These are phyloP conservation scores for Istiophorus platypterus DNA, from an alignment of 2,113 vertebrate species.

Conservation along the genomic window DNA sequence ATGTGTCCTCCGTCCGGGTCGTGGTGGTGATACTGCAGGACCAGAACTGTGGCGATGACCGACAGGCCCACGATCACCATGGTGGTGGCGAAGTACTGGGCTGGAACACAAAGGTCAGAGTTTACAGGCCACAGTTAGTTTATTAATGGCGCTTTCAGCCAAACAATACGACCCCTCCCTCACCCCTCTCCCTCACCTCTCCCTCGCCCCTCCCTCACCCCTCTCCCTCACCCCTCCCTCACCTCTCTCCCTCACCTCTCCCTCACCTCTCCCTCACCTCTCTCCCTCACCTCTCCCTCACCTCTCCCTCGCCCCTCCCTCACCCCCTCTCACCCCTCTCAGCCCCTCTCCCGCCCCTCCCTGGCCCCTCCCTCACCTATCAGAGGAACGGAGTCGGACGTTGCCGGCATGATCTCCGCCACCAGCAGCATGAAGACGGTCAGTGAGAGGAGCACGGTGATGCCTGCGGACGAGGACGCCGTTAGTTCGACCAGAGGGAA, in stretches of 20 bases:
- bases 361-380: too few species aligned
- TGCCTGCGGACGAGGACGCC: slow-evolving; percentile 32
- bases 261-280: too few species aligned
- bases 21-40: slow-evolving; percentile 93
- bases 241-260: too few species aligned
- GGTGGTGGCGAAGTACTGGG: slow-evolving; percentile 95
- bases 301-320: too few species aligned
- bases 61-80: slow-evolving; percentile 96
- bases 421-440: slow-evolving; percentile 76
- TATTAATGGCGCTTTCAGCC: not conserved
- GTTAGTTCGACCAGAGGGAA: too few species aligned
- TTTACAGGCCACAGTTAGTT: not conserved
- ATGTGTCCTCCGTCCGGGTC: slow-evolving; percentile 93
- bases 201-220: too few species aligned
- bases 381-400: slow-evolving; percentile 70
- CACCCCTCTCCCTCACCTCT: too few species aligned
- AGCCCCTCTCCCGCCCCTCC: too few species aligned
- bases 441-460: slow-evolving; percentile 70
- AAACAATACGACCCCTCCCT: too few species aligned
- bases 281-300: too few species aligned
- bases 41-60: slow-evolving; percentile 92
- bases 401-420: slow-evolving; percentile 72
- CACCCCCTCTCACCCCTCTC: too few species aligned
- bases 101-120: slow-evolving; percentile 78
- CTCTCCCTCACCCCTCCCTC: too few species aligned